A percentile compares a stretch with the other conserved stretches of the same genome.
Evolutionary conservation across 1,140 invertebrate genomes (phyloP).

Genomic region (Drosophila asahinai): DNA sequence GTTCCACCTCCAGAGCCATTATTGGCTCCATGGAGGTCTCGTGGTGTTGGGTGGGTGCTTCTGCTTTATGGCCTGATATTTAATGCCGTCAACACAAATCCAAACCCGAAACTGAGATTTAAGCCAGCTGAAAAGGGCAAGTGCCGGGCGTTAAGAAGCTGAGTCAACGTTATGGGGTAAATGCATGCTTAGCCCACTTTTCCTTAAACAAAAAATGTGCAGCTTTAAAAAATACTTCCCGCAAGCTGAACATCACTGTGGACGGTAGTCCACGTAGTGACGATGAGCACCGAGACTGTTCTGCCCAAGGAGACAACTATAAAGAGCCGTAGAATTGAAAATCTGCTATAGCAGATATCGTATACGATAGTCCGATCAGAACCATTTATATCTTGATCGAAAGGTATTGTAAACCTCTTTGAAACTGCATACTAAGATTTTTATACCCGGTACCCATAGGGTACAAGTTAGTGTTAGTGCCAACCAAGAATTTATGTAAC

Average conservation of each 20-base stretch:
- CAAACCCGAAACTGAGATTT: slow-evolving; percentile 40
- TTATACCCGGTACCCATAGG: no score
- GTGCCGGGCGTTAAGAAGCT: slow-evolving; percentile 46
- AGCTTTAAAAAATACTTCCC: slow-evolving; percentile 23
- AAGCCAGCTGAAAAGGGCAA: slow-evolving; percentile 21
- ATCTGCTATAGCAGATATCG: no score
- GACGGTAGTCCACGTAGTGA: no score
- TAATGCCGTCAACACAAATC: slow-evolving; percentile 42
- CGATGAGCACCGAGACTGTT: no score
- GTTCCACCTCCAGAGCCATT: slow-evolving; percentile 36
- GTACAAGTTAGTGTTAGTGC: no score
- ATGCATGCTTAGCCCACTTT: slow-evolving; percentile 50
- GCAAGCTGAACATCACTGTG: background rate
- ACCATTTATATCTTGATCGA: no score
- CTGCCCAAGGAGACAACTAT: no score
- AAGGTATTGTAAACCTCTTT: no score
- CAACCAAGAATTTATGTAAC: no score
- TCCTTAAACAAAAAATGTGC: slow-evolving; percentile 10
- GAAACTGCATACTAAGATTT: no score
- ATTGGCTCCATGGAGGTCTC: slow-evolving; percentile 31
- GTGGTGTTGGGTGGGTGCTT: slow-evolving; percentile 42
- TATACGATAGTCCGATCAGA: no score
- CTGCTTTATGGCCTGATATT: slow-evolving; percentile 66
- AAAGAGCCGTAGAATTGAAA: no score
- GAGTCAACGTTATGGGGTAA: slow-evolving; percentile 40